Evolutionary conservation across 1,140 invertebrate species (phyloP).

Genomic region (Acromyrmex heyeri): DNA sequence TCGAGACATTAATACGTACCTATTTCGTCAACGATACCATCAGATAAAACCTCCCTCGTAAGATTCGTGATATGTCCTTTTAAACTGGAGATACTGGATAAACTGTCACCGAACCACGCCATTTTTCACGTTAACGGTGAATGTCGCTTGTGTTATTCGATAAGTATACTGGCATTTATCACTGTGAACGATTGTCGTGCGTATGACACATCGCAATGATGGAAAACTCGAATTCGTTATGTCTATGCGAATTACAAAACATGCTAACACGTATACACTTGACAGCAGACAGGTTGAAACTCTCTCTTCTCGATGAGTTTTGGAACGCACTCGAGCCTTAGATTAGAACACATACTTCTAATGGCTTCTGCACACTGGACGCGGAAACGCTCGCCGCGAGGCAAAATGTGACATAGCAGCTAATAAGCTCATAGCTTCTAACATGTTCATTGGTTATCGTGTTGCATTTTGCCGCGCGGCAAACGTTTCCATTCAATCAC

Average conservation of each 20-base stretch:
- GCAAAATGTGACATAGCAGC: too few species aligned
- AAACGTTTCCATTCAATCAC: too few species aligned
- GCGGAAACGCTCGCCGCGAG: too few species aligned
- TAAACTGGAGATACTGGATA: conserved; percentile 90
- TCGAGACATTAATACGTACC: conserved; percentile 80
- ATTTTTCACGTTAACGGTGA: conserved; percentile 87
- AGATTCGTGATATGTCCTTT: conserved; percentile 92
- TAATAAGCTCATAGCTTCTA: too few species aligned
- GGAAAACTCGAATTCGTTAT: conserved; percentile 32
- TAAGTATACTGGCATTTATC: conserved; percentile 38
- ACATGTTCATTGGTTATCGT: too few species aligned
- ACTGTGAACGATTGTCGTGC: conserved; percentile 60
- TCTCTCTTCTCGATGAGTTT: background rate
- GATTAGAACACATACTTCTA: too few species aligned
- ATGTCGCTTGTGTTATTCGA: conserved; percentile 31
- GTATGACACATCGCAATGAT: conserved; percentile 44
- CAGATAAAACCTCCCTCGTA: conserved; percentile 91
- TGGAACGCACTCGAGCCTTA: background rate
- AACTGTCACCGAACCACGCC: conserved; percentile 92
- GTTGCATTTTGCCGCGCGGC: too few species aligned
- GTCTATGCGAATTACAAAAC: conserved; percentile 63
- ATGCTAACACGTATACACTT: conserved; percentile 60
- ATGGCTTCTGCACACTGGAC: too few species aligned
- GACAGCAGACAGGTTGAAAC: conserved; percentile 13
- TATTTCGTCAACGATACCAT: conserved; percentile 87